Conservation (phyloP, 2,888 invertebrate species). For the Maniola hyperantus region DNA sequence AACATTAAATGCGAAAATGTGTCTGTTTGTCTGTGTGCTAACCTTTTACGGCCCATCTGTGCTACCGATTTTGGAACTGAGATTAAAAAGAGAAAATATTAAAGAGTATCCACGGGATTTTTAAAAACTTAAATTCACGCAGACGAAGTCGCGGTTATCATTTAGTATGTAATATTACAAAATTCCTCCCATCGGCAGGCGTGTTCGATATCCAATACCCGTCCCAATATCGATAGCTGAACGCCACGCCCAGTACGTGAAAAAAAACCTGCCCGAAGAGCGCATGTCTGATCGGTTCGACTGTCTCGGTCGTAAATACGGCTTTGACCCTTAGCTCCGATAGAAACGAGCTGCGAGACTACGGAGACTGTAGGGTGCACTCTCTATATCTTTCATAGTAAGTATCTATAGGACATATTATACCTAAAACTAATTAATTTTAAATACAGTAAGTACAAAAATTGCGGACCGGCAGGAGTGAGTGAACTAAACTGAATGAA, state of each 20-base stretch:
- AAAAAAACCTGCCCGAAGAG: slow-evolving; percentile 54
- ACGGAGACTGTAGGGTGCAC: background rate
- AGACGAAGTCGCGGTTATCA: background rate
- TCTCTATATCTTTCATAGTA: no score
- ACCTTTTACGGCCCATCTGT: no score
- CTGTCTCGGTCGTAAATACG: slow-evolving; percentile 18
- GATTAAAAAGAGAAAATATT: background rate
- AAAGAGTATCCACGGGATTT: background rate
- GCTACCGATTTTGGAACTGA: no score
- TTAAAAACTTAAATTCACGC: background rate
- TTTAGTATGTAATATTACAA: background rate
- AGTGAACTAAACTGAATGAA: no score
- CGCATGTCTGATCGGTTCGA: slow-evolving; percentile 52
- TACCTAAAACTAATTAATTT: no score
- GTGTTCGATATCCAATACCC: slow-evolving; percentile 46
- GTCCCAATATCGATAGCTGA: slow-evolving; percentile 46
- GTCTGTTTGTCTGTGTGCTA: no score
- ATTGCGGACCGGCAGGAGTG: no score
- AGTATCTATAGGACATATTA: no score
- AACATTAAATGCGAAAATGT: no score
- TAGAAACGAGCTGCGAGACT: slow-evolving; percentile 1
- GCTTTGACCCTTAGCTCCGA: slow-evolving; percentile 12
- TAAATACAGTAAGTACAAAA: no score
- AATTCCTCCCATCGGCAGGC: slow-evolving; percentile 39
- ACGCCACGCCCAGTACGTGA: slow-evolving; percentile 55